A percentile compares a stretch with the other conserved stretches of the same genome.
phyloP scores from a whole-genome alignment of 2,113 vertebrate genomes.

The Centropristis striata region DNA sequence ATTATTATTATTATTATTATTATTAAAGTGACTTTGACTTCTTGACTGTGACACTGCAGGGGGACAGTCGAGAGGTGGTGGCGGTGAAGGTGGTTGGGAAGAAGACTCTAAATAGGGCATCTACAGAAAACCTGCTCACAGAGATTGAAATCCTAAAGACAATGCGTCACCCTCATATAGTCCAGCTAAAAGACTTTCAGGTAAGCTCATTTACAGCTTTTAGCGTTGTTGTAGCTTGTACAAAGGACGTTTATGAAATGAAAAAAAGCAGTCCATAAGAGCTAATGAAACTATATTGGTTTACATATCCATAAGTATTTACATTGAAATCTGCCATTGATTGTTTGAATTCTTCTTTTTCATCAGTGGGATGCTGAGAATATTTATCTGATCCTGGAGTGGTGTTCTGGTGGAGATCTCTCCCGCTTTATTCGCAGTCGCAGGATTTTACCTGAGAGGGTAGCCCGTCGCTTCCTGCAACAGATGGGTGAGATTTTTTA shows the following conservation, averaged over 20 bases:
- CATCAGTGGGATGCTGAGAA: slow-evolving; percentile 94
- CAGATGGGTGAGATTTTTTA: slow-evolving; percentile 89
- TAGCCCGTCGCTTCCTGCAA: slow-evolving; percentile 92
- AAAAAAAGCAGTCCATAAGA: neutral
- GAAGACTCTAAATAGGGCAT: slow-evolving; percentile 92
- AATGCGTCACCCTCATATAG: slow-evolving; percentile 93
- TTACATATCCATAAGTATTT: neutral
- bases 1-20: no score
- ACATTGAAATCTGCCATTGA: neutral
- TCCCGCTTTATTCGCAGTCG: slow-evolving; percentile 94
- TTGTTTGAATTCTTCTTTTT: slow-evolving; percentile 1
- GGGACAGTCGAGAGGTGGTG: slow-evolving; percentile 92
- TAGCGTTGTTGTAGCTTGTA: neutral
- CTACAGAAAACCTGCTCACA: slow-evolving; percentile 95
- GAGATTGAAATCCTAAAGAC: slow-evolving; percentile 98
- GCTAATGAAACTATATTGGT: neutral
- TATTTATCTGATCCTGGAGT: slow-evolving; percentile 98
- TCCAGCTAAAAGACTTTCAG: slow-evolving; percentile 98
- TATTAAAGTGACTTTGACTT: no score
- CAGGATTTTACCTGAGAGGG: slow-evolving; percentile 91
- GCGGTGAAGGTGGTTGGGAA: slow-evolving; percentile 96
- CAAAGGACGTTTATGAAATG: neutral
- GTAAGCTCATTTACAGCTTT: slow-evolving; percentile 70
- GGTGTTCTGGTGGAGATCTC: slow-evolving; percentile 95
- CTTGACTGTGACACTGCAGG: slow-evolving; percentile 76